Evolutionary conservation across 2,888 invertebrate genomes (phyloP), one percentile per base, ranked within the genome.

Genomic region (Sphinx pinastri): DNA sequence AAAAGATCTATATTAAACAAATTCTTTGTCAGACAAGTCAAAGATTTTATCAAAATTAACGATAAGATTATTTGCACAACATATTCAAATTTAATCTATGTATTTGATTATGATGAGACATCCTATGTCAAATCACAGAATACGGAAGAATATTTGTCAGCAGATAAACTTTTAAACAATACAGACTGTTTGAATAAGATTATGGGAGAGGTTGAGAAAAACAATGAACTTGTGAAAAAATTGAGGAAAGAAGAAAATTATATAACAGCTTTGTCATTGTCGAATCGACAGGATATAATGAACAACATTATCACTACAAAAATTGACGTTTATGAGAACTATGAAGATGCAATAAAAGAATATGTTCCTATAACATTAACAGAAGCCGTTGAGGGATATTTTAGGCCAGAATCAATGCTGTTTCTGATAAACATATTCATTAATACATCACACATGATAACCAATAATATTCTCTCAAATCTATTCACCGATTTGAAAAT

Each of bases 31-130:
- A 87, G 77, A 71, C 80, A 88, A 68, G 80, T 88, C 0, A 89
- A 89, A 72, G 92, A 93, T 71, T 88, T 94, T 68, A 71, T 82
- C 14, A 80, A 74, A 60, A 76, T 81, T 60, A 84, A 79, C 13
- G 83, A 89, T 68, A 77, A 82, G 77, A 75, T 93, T 8, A 77
- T 93, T 25, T 92, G 92, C 73, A 88, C 89, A 2, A 90, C 93
- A 71, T 93, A 80, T 70, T 78, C 77, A 11, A 85, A 91, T 70
- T 72, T 88, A 16, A 77, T 92, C 55, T 92, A 93, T 73, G 79
- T 77, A 72, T 84, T 92, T 71, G 70, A 78, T 47, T 83, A 88
- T 69, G 77, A 88, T 75, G 76, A 83, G 0, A 68, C 71, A 10
- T 79, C 80, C 7, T 90, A 84, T 76, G 38, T 86, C 13, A 81